phyloP scores from a whole-genome alignment of 2,797 vertebrate genomes.

The Hafferia zeledoni region DNA sequence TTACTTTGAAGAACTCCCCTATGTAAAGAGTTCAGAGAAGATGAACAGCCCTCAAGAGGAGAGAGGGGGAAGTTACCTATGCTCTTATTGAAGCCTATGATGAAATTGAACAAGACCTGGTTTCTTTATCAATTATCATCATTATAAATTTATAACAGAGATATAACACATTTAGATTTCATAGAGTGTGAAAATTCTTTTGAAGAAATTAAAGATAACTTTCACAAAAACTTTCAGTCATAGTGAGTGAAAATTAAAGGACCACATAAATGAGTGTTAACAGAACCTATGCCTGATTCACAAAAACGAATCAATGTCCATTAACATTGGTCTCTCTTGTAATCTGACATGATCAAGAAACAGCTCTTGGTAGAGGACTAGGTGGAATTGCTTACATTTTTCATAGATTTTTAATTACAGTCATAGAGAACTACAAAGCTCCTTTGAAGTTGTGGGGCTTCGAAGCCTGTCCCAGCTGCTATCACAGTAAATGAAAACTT shows the following conservation, averaged over 20 bases:
- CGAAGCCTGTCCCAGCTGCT: not conserved
- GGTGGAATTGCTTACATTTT: constrained; percentile 2
- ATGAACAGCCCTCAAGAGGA: not conserved
- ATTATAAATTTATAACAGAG: not conserved
- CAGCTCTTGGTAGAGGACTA: not conserved
- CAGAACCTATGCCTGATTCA: not conserved
- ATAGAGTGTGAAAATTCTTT: not conserved
- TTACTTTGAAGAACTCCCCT: not conserved
- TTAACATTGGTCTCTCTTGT: not conserved
- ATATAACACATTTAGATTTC: not conserved
- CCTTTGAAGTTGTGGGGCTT: not conserved
- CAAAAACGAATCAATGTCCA: not conserved
- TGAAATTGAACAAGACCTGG: not conserved
- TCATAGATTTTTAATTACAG: not conserved
- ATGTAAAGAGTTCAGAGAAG: not conserved
- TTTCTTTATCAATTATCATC: not conserved
- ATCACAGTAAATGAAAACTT: not conserved
- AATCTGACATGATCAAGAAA: not conserved
- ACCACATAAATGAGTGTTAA: not conserved
- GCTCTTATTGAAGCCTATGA: not conserved
- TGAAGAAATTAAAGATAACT: not conserved
- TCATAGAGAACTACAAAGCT: not conserved
- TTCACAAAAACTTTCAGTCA: not conserved
- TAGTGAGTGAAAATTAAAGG: not conserved
- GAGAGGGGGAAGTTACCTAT: not conserved